phyloP scores from a whole-genome alignment of 2,797 vertebrate species.

The Sitta carolinensis region DNA sequence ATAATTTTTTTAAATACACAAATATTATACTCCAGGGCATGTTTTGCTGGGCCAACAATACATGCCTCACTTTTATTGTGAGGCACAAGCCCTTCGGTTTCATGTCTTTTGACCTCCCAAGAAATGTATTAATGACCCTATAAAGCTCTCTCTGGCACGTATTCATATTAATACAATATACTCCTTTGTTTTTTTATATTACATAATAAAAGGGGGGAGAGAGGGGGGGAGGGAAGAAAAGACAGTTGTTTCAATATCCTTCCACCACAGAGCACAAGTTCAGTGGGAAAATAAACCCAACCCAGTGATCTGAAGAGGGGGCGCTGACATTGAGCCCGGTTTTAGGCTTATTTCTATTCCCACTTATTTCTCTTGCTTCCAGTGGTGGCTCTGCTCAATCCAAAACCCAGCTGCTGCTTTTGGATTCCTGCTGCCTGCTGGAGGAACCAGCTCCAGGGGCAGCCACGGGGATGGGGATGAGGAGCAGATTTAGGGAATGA shows the following conservation, averaged over 20 bases:
- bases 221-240: not conserved
- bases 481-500: not conserved
- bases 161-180: constrained; percentile 71
- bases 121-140: constrained; percentile 67
- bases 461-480: not conserved
- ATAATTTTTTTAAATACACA: constrained; percentile 71
- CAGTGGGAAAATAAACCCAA: not conserved
- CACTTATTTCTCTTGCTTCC: not conserved
- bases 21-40: constrained; percentile 65
- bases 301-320: not conserved
- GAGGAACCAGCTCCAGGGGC: not conserved
- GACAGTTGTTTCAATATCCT: constrained; percentile 40
- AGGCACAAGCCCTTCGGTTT: constrained; percentile 64
- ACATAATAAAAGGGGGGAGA: constrained; percentile 9
- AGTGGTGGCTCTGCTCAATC: not conserved
- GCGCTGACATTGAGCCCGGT: not conserved
- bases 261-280: not conserved
- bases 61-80: constrained; percentile 71
- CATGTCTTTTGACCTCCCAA: constrained; percentile 68
- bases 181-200: constrained; percentile 66
- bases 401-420: not conserved
- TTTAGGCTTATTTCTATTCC: not conserved
- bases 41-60: constrained; percentile 66
- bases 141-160: constrained; percentile 58
- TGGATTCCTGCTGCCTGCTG: not conserved